Conservation (phyloP, 2,888 invertebrate genomes). For the Drosophila putrida region DNA sequence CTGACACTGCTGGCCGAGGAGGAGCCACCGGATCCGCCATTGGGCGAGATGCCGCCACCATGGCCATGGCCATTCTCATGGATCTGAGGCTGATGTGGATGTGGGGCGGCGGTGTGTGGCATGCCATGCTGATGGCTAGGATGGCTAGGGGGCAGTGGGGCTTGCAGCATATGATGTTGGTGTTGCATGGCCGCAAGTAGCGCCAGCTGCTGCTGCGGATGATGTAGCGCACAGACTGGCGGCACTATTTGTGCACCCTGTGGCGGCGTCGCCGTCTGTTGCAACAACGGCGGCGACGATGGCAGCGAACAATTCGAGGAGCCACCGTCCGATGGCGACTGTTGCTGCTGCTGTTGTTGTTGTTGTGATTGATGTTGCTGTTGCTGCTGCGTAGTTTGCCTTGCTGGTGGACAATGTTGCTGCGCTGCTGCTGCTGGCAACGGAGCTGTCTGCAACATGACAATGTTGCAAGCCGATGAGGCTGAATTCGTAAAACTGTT, state of each 20-base stretch:
- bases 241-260: constrained; percentile 83
- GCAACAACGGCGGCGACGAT: constrained; percentile 82
- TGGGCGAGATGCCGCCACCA: constrained; percentile 60
- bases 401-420: constrained; percentile 48
- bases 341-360: constrained; percentile 68
- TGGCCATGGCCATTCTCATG: constrained; percentile 77
- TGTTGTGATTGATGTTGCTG: constrained; percentile 51
- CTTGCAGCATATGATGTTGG: constrained; percentile 67
- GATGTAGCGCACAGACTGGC: constrained; percentile 82
- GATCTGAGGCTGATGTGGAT: constrained; percentile 49
- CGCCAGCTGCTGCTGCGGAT: constrained; percentile 83
- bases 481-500: constrained; percentile 58
- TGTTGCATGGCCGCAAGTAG: constrained; percentile 84
- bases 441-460: constrained; percentile 71
- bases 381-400: constrained; percentile 46
- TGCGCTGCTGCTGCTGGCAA: constrained; percentile 52
- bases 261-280: constrained; percentile 81
- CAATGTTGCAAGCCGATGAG: constrained; percentile 68
- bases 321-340: constrained; percentile 80
- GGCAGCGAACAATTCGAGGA: constrained; percentile 79
- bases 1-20: constrained; percentile 76
- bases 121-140: constrained; percentile 35
- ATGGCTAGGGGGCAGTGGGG: constrained; percentile 45
- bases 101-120: background rate
- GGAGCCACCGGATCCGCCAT: constrained; percentile 69